Conservation (phyloP, 2,797 vertebrate species). For the Gymnoscopelus braueri region DNA sequence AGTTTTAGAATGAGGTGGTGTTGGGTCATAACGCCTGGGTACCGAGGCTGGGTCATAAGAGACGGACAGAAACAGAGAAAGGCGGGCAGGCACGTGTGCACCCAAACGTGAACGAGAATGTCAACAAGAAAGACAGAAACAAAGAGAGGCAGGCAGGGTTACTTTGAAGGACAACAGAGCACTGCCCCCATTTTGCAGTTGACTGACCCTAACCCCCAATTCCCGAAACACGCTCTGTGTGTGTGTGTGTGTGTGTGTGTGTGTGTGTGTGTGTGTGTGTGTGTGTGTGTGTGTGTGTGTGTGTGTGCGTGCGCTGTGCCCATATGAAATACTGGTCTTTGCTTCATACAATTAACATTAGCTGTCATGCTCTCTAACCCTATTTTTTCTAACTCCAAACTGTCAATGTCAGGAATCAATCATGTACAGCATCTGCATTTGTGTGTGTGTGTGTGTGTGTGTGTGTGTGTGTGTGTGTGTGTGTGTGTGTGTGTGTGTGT, state of each 20-base stretch:
- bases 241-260: slow-evolving; percentile 27
- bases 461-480: too few species aligned
- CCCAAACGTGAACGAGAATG: slow-evolving; percentile 25
- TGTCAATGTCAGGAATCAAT: too few species aligned
- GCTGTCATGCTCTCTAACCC: too few species aligned
- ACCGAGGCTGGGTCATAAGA: background rate
- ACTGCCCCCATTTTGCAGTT: slow-evolving; percentile 70
- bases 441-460: too few species aligned
- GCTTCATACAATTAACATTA: too few species aligned
- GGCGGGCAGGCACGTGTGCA: slow-evolving; percentile 19
- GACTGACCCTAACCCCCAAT: slow-evolving; percentile 52
- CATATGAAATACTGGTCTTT: too few species aligned
- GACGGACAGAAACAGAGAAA: background rate
- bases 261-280: slow-evolving; percentile 16
- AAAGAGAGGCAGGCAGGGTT: slow-evolving; percentile 37
- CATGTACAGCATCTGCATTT: too few species aligned
- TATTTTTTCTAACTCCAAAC: too few species aligned
- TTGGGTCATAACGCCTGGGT: background rate
- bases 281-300: slow-evolving; percentile 7
- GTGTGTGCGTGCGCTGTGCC: slow-evolving; percentile 14
- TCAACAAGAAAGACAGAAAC: slow-evolving; percentile 8
- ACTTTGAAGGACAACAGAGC: slow-evolving; percentile 61
- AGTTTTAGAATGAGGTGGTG: background rate
- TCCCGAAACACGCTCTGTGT: slow-evolving; percentile 37
- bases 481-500: too few species aligned